Evolutionary conservation across 1,140 invertebrate genomes (phyloP), one percentile per base, ranked within the genome.

Genomic region (Macrosteles quadrilineatus): DNA sequence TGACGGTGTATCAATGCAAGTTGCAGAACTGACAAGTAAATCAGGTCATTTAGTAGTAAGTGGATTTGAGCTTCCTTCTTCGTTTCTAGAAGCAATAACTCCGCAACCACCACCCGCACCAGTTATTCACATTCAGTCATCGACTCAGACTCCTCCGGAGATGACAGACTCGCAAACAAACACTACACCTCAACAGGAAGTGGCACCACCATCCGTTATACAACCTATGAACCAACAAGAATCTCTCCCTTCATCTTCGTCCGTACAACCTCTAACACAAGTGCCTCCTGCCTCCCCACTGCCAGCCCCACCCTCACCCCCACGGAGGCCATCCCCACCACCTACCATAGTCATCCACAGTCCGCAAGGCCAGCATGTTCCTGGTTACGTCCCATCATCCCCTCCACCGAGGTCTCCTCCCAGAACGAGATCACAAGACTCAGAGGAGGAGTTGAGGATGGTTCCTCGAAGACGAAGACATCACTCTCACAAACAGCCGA

Each of bases 1-100:
- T 40, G 90, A 93, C 76, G 87, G 90, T 1, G 83, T 86, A 43
- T 86, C 87, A 2, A 82, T 94, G 71, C 85, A 87, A 45, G 85
- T 89, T 0, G 82, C 85, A n/a, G 88, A 91, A 79, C 82, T 88
- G 75, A 86, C 80, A 74, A 88, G 83, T 47, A 87, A 86, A 76
- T 85, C 84, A 9, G 88, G 87, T 0, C 85, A 88, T 74, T 80
- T 89, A 70, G 83, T 85, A 32, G 82, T 90, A 3, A 85, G 85
- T 73, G 86, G 85, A 59, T 84, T 90, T 43, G 86, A 89, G 76
- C 81, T 90, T 71, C 87, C 88, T 72, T 72, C 29, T 57, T 78
- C 78, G 3, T 77, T 77, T 23, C 73, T 73, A 3, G 77, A 80
- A 70, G 31, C 76, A 6, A 77, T 78, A 72, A 77, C 73, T 59